Evolutionary conservation across 2,113 vertebrate species (phyloP), one percentile per base, ranked within the genome.

Genomic region (Quiscalus mexicanus): DNA sequence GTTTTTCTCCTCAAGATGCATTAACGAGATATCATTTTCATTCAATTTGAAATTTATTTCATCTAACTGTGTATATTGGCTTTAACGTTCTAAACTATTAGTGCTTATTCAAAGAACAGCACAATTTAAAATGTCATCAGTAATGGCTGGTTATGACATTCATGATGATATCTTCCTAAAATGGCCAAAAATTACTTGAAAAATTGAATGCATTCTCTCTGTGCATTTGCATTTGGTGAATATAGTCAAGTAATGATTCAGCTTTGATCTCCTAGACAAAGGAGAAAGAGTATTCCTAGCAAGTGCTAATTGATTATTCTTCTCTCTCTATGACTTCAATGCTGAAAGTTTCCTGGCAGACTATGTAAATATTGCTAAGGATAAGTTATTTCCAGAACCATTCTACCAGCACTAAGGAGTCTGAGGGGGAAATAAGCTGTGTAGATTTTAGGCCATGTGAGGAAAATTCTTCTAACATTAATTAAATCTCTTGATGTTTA

Each of bases 401-500:
- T 87, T 89, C 55, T 96, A 94, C 97, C 95, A 97, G 94, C 94
- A 94, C 89, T 96, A 83, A 95, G 80, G 63, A 93, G 92, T 97
- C 97, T 78, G 84, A 81, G 85, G 97, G 97, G 97, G 95, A 97
- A 97, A 93, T 80, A 96, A 98, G 96, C 96, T 87, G 75, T 98
- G 95, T 96, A 85, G 93, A 97, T 96, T 95, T 87, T 93, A 97
- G 97, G 94, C 95, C 86, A 96, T 97, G 97, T 87, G 96, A 96
- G 76, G 65, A 80, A 98, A 86, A 94, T 70, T 94, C 90, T 97
- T 97, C 90, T 98, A 95, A 94, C 94, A 95, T 98, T 98, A 98
- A 98, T 98, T 98, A 98, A 98, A 98, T 93, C 93, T 94, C 84
- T 89, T 90, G 67, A 69, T 97, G 44, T 93, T 96, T 96, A 95